phyloP scores from a whole-genome alignment of 2,113 vertebrate species.

The Trinectes maculatus region DNA sequence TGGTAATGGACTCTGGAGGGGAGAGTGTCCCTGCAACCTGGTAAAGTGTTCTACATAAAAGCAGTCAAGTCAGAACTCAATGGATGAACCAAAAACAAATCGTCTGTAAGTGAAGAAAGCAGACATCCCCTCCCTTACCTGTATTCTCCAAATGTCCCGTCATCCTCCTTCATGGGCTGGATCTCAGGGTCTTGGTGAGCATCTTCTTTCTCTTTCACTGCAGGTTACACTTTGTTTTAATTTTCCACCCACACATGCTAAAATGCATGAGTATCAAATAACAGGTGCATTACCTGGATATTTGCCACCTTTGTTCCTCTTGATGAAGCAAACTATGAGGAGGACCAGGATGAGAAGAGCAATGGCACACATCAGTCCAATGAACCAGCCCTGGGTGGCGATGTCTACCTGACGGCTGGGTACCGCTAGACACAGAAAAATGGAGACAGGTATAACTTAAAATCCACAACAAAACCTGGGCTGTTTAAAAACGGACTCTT shows the following conservation, averaged over 20 bases:
- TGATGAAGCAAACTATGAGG: slow-evolving; percentile 97
- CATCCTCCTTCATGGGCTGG: too few relatives aligned
- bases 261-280: too few relatives aligned
- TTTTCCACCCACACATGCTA: too few relatives aligned
- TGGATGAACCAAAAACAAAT: not conserved
- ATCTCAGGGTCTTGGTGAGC: too few relatives aligned
- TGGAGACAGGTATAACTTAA: not conserved
- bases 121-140: too few relatives aligned
- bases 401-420: slow-evolving; percentile 94
- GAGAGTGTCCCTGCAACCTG: too few relatives aligned
- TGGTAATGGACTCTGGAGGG: slow-evolving; percentile 57
- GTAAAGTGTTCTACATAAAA: too few relatives aligned
- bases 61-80: slow-evolving; percentile 37
- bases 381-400: slow-evolving; percentile 98
- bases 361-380: slow-evolving; percentile 97
- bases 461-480: not conserved
- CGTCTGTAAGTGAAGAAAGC: not conserved
- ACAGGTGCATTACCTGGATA: too few relatives aligned
- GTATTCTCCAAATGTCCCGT: too few relatives aligned
- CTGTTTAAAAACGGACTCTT: not conserved
- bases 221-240: too few relatives aligned
- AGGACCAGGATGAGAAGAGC: slow-evolving; percentile 96
- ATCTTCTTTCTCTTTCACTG: too few relatives aligned
- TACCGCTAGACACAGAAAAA: slow-evolving; percentile 82
- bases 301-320: too few relatives aligned